Percentiles rank a stretch among this genome's conserved stretches.
Conservation (phyloP, 1,140 invertebrate genomes). For the Campodea augens region DNA sequence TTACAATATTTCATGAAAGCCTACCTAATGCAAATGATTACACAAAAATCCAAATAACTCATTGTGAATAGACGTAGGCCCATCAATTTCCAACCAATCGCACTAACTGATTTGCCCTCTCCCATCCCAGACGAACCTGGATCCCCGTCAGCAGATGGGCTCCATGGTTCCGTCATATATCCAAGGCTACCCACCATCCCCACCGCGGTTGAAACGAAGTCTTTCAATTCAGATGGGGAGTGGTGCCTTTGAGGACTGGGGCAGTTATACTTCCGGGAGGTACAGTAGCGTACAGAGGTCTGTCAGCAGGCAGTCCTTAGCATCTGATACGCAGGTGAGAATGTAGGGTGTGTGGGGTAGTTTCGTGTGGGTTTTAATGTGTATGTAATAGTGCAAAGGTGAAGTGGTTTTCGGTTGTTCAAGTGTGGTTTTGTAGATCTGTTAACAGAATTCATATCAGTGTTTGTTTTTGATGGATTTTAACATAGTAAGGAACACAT, state of each 20-base stretch:
- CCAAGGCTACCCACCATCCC: too few species aligned
- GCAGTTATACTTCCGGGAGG: conserved; percentile 6
- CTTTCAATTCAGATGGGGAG: conserved; percentile 24
- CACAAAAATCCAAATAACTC: background rate
- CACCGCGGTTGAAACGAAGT: conserved; percentile 24
- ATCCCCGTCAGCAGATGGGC: background rate
- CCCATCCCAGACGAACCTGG: background rate
- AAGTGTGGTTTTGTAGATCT: too few species aligned
- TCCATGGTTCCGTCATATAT: background rate
- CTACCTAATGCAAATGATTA: too few species aligned
- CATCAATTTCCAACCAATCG: background rate
- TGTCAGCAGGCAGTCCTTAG: conserved; percentile 38
- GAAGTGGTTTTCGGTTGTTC: too few species aligned
- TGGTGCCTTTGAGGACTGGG: conserved; percentile 16
- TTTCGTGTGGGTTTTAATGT: too few species aligned
- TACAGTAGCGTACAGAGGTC: conserved; percentile 24
- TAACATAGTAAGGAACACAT: too few species aligned
- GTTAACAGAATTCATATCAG: too few species aligned
- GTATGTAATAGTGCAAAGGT: too few species aligned
- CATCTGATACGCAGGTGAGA: conserved; percentile 39
- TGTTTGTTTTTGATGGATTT: too few species aligned
- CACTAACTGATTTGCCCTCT: background rate
- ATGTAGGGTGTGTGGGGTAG: background rate
- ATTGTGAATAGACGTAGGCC: background rate
- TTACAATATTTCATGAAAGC: too few species aligned